Evolutionary conservation across 2,113 vertebrate species (phyloP).

Genomic region (Perca fluviatilis): DNA sequence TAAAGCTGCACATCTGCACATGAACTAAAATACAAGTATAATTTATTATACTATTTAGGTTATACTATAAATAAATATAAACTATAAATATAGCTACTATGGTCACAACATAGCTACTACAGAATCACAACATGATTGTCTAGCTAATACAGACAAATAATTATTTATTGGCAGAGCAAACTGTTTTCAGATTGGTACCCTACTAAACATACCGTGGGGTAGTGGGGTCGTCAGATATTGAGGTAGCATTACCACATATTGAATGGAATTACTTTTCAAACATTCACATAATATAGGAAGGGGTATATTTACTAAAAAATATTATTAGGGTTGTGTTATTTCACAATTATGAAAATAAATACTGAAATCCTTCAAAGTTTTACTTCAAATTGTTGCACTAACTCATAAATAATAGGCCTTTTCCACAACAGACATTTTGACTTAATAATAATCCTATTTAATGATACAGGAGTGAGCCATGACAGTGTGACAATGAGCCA

Average conservation of each 20-base stretch:
- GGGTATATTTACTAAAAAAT: neutral
- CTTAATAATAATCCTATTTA: neutral
- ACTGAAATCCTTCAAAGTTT: neutral
- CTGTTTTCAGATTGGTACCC: neutral
- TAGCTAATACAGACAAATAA: slow-evolving; percentile 7
- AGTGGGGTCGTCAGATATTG: slow-evolving; percentile 33
- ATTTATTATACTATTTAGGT: neutral
- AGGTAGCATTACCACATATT: slow-evolving; percentile 47
- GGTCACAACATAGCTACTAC: too few species aligned
- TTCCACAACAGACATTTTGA: neutral
- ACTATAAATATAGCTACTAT: neutral
- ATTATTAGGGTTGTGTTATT: neutral
- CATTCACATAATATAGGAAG: neutral
- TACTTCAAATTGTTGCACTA: neutral
- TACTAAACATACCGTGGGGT: neutral
- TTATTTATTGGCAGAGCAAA: neutral
- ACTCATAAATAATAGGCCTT: neutral
- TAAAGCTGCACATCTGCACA: neutral
- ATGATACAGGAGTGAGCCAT: neutral
- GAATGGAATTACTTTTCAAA: neutral
- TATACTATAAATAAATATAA: neutral
- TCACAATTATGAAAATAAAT: slow-evolving; percentile 11
- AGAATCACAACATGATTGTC: neutral
- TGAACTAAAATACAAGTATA: neutral
- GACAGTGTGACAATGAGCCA: neutral